Percentiles rank a stretch among this genome's conserved stretches.
These are phyloP conservation scores for Micromussa lordhowensis DNA, from an alignment of 92 coral and sea anemone genomes.

Conservation along the genomic window DNA sequence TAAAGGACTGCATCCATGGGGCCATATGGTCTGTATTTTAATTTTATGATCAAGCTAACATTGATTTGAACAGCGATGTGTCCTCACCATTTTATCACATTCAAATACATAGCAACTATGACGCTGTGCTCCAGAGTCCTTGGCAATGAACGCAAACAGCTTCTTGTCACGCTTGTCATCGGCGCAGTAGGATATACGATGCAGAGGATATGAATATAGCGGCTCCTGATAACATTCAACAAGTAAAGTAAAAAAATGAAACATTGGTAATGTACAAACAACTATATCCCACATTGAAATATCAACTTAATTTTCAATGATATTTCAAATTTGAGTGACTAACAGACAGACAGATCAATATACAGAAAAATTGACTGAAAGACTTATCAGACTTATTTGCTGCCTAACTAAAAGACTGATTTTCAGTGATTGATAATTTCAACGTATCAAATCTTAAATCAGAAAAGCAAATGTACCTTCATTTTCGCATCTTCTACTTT, in stretches of 20 bases:
- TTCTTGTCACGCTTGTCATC: constrained; percentile 93
- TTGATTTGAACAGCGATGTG: background rate
- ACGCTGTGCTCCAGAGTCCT: constrained; percentile 80
- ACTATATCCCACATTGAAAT: too few relatives aligned
- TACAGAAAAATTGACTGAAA: background rate
- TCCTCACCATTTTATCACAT: constrained; percentile 88
- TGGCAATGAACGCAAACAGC: constrained; percentile 96
- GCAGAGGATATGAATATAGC: constrained; percentile 85
- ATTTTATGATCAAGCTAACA: background rate
- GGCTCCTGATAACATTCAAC: constrained; percentile 62
- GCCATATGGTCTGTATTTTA: background rate
- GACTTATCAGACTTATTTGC: background rate
- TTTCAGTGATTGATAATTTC: background rate
- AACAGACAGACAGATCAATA: too few relatives aligned
- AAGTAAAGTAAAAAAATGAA: background rate
- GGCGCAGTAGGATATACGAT: constrained; percentile 97
- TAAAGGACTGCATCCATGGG: too few relatives aligned
- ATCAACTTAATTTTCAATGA: too few relatives aligned
- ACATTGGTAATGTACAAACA: background rate
- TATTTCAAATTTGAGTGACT: background rate
- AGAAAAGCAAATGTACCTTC: constrained; percentile 64
- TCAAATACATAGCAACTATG: constrained; percentile 93
- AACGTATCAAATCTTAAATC: background rate
- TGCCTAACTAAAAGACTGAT: background rate
- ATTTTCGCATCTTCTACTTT: constrained; percentile 87